phyloP scores from a whole-genome alignment of 2,888 invertebrate genomes.

The Temnothorax unifasciatus region DNA sequence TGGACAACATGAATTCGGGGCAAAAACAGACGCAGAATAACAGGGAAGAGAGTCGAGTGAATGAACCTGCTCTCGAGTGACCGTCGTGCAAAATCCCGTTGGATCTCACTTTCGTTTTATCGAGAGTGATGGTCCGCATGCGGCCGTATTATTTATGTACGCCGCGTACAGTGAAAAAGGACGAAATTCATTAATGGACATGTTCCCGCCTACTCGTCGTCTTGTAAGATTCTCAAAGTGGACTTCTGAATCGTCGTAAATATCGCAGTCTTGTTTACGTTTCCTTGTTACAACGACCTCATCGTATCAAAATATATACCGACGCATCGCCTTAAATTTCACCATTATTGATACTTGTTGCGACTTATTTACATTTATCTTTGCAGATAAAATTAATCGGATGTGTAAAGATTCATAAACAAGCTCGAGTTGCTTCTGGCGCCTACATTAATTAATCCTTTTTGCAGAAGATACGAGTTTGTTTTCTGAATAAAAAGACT shows the following conservation, averaged over 20 bases:
- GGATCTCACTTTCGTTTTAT: slow-evolving; percentile 64
- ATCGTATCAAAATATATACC: not conserved
- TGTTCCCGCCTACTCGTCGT: not conserved
- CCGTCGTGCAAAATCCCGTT: slow-evolving; percentile 51
- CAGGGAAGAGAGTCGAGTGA: slow-evolving; percentile 42
- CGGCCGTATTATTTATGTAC: slow-evolving; percentile 16
- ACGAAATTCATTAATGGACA: slow-evolving; percentile 20
- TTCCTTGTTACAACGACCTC: not conserved
- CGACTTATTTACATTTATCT: slow-evolving; percentile 8
- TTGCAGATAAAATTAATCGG: slow-evolving; percentile 8
- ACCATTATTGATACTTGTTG: not conserved
- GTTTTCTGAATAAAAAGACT: not conserved
- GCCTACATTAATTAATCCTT: not conserved
- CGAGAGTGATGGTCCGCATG: slow-evolving; percentile 55
- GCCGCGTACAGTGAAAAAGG: not conserved
- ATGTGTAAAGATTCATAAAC: not conserved
- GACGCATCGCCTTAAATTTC: not conserved
- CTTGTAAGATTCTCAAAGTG: not conserved
- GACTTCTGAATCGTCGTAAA: slow-evolving; percentile 12
- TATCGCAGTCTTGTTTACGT: not conserved
- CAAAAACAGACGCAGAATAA: slow-evolving; percentile 8
- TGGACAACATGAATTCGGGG: not conserved
- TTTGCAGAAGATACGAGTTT: not conserved
- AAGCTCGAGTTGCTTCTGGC: not conserved
- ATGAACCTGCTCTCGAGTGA: slow-evolving; percentile 48